Percentiles rank a stretch among this genome's conserved stretches.
Evolutionary conservation across 1,140 invertebrate genomes (phyloP).

Genomic region (Pseudomyrmex sp.): DNA sequence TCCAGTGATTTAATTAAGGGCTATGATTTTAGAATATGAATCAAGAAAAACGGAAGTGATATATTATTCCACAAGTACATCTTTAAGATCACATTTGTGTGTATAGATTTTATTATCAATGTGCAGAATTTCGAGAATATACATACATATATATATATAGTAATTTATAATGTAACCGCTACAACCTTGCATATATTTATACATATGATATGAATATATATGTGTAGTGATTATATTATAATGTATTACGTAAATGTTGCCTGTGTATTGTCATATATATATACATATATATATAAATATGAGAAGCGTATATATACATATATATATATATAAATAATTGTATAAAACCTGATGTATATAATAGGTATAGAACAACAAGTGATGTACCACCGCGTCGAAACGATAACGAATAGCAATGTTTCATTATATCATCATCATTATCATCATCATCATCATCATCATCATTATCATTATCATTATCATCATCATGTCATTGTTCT

Average conservation of each 20-base stretch:
- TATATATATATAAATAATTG: conserved; percentile 71
- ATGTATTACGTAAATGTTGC: conserved; percentile 26
- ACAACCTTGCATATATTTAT: conserved; percentile 1
- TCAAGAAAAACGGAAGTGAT: conserved; percentile 48
- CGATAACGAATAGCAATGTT: conserved; percentile 42
- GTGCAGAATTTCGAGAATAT: conserved; percentile 27
- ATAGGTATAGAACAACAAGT: conserved; percentile 50
- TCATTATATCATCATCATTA: conserved; percentile 50
- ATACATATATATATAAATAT: conserved; percentile 17
- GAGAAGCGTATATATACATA: conserved; percentile 50
- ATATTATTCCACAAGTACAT: conserved; percentile 53
- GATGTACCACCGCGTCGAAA: conserved; percentile 48
- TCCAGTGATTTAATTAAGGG: conserved; percentile 66
- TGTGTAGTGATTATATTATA: conserved; percentile 41
- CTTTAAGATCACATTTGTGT: conserved; percentile 17
- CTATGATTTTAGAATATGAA: conserved; percentile 68
- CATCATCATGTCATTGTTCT: conserved; percentile 36
- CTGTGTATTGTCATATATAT: conserved; percentile 48
- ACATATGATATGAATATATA: conserved; percentile 68
- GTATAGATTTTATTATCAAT: conserved; percentile 52
- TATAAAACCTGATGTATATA: conserved; percentile 80
- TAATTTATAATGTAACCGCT: no score
- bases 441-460: conserved; percentile 36
- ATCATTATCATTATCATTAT: conserved; percentile 49
- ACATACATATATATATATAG: conserved; percentile 64